These are phyloP conservation scores for Chaetodon trifasciatus DNA, from an alignment of 2,797 vertebrate genomes.

Conservation along the genomic window DNA sequence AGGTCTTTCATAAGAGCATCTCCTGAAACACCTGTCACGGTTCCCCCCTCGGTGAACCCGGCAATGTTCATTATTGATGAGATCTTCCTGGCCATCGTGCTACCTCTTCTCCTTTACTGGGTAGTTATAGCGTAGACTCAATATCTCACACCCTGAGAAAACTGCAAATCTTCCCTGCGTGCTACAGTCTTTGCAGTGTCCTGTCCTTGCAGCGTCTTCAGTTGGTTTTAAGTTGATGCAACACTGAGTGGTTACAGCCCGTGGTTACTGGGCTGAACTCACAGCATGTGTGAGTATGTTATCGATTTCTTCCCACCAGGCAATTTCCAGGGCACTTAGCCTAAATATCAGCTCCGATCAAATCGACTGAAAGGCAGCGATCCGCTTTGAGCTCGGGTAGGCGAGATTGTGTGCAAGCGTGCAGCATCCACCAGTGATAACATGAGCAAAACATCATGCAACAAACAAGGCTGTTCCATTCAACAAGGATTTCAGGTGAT, in stretches of 20 bases:
- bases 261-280: conserved; percentile 36
- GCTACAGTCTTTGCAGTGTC: conserved; percentile 6
- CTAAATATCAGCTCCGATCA: conserved; percentile 76
- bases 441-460: conserved; percentile 9
- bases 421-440: conserved; percentile 2
- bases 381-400: conserved; percentile 42
- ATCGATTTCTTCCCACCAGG: conserved; percentile 74
- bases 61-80: conserved; percentile 78
- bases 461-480: conserved; percentile 5
- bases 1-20: conserved; percentile 55
- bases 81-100: conserved; percentile 48
- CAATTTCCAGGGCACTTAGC: conserved; percentile 75
- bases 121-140: conserved; percentile 25
- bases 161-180: conserved; percentile 3
- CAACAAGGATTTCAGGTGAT: conserved; percentile 11
- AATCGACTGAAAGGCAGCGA: conserved; percentile 57
- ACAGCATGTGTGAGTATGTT: conserved; percentile 52
- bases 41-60: conserved; percentile 75
- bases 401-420: conserved; percentile 18
- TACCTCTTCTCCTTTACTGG: conserved; percentile 33
- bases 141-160: conserved; percentile 35
- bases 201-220: conserved; percentile 32
- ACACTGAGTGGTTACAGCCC: conserved; percentile 26
- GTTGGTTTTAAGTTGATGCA: conserved; percentile 47
- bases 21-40: conserved; percentile 67